A percentile compares a stretch with the other conserved stretches of the same genome.
These are phyloP conservation scores for Acanthopagrus latus DNA, from an alignment of 2,797 vertebrate species.

Conservation along the genomic window DNA sequence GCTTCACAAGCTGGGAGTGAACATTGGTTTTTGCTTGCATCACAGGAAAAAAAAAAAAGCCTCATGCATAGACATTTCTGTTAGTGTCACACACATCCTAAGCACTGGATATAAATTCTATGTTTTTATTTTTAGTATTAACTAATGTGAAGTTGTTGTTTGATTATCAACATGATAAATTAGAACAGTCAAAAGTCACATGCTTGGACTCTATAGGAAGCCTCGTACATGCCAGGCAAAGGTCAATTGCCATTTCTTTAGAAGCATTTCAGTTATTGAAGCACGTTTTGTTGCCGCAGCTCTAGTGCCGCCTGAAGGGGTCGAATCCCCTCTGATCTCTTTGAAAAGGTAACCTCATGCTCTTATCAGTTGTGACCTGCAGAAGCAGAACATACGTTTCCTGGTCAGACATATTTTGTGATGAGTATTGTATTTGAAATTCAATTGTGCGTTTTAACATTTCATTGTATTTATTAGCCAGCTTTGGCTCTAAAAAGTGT, in stretches of 20 bases:
- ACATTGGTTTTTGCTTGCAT: conserved; percentile 92
- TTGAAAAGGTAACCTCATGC: conserved; percentile 70
- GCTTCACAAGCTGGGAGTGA: conserved; percentile 93
- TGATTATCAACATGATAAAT: conserved; percentile 87
- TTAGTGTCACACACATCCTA: conserved; percentile 89
- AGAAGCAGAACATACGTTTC: conserved; percentile 79
- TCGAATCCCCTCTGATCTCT: conserved; percentile 60
- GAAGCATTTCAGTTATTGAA: conserved; percentile 88
- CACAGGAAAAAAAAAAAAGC: conserved; percentile 77
- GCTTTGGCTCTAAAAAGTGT: conserved; percentile 95
- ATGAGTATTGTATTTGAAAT: conserved; percentile 91
- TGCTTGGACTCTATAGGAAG: conserved; percentile 88
- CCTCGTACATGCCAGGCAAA: conserved; percentile 89
- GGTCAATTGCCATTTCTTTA: conserved; percentile 92
- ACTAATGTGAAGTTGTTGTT: conserved; percentile 99
- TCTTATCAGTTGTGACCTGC: conserved; percentile 87
- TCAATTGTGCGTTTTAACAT: conserved; percentile 91
- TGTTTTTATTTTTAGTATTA: conserved; percentile 92
- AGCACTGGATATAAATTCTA: conserved; percentile 97
- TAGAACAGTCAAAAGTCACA: conserved; percentile 93
- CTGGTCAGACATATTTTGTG: conserved; percentile 86
- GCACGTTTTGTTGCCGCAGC: conserved; percentile 88
- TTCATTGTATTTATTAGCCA: conserved; percentile 99
- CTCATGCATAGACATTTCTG: conserved; percentile 88
- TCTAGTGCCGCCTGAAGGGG: conserved; percentile 87